A percentile compares a stretch with the other conserved stretches of the same genome.
Evolutionary conservation across 2,113 vertebrate species (phyloP).

Genomic region (Cololabis saira): DNA sequence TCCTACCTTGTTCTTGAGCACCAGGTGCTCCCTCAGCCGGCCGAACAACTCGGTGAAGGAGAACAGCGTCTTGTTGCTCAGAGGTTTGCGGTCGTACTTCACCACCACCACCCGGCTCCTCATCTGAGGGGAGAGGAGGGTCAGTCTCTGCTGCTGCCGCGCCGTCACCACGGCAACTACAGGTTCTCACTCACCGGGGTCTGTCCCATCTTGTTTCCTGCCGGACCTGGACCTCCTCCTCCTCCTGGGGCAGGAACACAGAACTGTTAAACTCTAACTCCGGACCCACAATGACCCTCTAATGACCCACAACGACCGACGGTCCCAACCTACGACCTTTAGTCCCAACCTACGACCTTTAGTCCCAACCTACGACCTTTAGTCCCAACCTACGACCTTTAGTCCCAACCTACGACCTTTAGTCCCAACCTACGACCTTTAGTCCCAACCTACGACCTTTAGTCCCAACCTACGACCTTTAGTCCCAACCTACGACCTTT

Average conservation of each 20-base stretch:
- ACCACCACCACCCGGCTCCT: slow-evolving; percentile 80
- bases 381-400: too few species aligned
- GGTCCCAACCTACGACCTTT: too few species aligned
- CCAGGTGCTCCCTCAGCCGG: slow-evolving; percentile 71
- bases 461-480: too few species aligned
- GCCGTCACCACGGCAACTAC: neutral
- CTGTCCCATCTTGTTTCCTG: slow-evolving; percentile 34
- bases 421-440: too few species aligned
- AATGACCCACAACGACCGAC: too few species aligned
- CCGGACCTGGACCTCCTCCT: slow-evolving; percentile 37
- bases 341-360: too few species aligned
- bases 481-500: too few species aligned
- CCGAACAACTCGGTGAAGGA: slow-evolving; percentile 76
- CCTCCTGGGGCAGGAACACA: slow-evolving; percentile 45
- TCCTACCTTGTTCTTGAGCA: slow-evolving; percentile 80
- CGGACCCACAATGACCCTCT: too few species aligned
- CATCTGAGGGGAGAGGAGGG: slow-evolving; percentile 44
- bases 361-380: too few species aligned
- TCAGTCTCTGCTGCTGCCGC: neutral
- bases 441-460: too few species aligned
- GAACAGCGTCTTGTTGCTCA: slow-evolving; percentile 74
- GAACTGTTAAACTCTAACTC: slow-evolving; percentile 26
- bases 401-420: too few species aligned
- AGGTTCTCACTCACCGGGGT: slow-evolving; percentile 56
- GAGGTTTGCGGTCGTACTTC: slow-evolving; percentile 76